Evolutionary conservation across 1,140 invertebrate species (phyloP).

Genomic region (Hesperophylax magnus): DNA sequence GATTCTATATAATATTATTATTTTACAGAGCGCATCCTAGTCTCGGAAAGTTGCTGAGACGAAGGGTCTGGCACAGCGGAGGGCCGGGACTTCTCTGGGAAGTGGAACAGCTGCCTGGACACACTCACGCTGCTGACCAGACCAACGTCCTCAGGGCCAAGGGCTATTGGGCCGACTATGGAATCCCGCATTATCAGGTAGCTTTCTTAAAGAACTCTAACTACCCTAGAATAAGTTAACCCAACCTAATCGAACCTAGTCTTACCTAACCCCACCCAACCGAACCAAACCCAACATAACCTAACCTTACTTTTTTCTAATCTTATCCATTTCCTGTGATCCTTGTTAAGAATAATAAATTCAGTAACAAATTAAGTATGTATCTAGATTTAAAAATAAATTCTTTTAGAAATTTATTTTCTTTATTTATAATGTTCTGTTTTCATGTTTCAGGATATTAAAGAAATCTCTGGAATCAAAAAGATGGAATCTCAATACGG

Average conservation of each 20-base stretch:
- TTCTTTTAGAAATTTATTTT: too few relatives aligned
- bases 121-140: constrained; percentile 77
- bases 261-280: constrained; percentile 56
- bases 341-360: too few relatives aligned
- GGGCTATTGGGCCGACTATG: constrained; percentile 85
- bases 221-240: too few relatives aligned
- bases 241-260: too few relatives aligned
- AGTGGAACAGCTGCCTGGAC: constrained; percentile 87
- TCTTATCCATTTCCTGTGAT: not conserved
- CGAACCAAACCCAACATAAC: constrained; percentile 17
- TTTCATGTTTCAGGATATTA: constrained; percentile 63
- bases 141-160: constrained; percentile 77
- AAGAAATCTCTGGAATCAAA: constrained; percentile 63
- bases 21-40: constrained; percentile 37
- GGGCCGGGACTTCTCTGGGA: constrained; percentile 79
- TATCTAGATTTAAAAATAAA: too few relatives aligned
- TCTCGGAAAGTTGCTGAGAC: constrained; percentile 53
- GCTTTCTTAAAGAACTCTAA: too few relatives aligned
- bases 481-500: constrained; percentile 65
- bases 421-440: too few relatives aligned
- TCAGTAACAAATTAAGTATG: too few relatives aligned
- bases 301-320: not conserved
- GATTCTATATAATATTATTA: not conserved
- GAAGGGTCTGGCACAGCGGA: constrained; percentile 60
- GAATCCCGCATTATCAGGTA: constrained; percentile 82